Base-by-base conservation (phyloP, 1,140 invertebrate species). In the Procambarus virginalis region DNA sequence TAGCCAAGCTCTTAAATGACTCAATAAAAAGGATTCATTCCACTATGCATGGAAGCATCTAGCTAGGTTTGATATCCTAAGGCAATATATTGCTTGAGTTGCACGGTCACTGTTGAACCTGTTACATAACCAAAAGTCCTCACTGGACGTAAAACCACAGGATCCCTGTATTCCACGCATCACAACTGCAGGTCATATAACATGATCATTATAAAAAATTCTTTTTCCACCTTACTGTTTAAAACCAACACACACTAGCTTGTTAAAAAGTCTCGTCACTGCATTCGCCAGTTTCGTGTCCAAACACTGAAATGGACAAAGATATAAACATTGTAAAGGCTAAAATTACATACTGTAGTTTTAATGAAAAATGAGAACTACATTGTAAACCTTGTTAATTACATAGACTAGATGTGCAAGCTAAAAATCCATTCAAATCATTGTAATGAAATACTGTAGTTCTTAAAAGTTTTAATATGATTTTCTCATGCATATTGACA, bases 221-320 rank as follows among this genome's bases (percentile, higher is more conserved):
- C n/a, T 20, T 20, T 77, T 58, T 20, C 2, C n/a, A 60, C 58
- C 22, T 77, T 58, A 85, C 14, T 73, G 20, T 46, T 64, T 68
- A 70, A 58, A 51, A 81, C 84, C 84, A 81, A 89, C 88, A 89
- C 81, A 81, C 81, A 51, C 34, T 34, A 34, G 34, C 34, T n/a
- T 34, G 17, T 78, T 89, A 92, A 60, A 86, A 92, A 22, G 91
- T 92, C 64, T 92, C 91, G 48, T 92, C 91, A 64, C 78, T 89
- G 49, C 91, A 92, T 22, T 92, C 89, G n/a, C 90, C 79, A 14
- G 89, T 89, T 48, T 84, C 86, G 76, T 92, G 91, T 20, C 91
- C 91, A 92, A 92, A 92, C 45, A 92, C 88, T 89, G 88, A 20
- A 64, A 64, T 64, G 4, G 60, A 64, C 12, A 17, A 10, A 64